Evolutionary conservation across 1,140 invertebrate genomes (phyloP), one percentile per base, ranked within the genome.

Genomic region (Trachelipus rathkii): DNA sequence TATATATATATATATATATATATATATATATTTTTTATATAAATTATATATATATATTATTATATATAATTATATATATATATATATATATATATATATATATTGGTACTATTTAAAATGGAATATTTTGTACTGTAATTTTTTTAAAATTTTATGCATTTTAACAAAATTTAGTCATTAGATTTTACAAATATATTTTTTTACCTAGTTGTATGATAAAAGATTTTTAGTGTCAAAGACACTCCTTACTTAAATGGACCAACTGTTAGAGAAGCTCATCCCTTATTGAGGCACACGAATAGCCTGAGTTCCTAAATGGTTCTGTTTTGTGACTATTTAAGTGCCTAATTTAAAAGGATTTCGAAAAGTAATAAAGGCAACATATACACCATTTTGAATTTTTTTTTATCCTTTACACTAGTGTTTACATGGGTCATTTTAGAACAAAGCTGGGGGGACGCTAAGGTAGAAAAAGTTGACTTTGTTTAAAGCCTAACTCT

Each of bases 351-450:
- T 78, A 73, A 74, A 68, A 73, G 75, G 71, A 75, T 78, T 78
- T 78, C 74, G 75, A 78, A 74, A 75, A 76, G 75, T 78, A 78
- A 78, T 78, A 78, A 78, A 78, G 77, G 77, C 77, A 78, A 75
- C 77, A 75, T 78, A 74, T 78, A 78, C 77, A 78, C 77, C 71
- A 73, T 73, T 44, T 45, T 13, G 15, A 45, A 21, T 73, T 6
- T 68, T 70, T 73, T 44, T 73, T 77, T 76, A 19, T 45, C 53
- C 6, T 33, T 33, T 33, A 33, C n/a, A n/a, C n/a, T n/a, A n/a
- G n/a, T n/a, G n/a, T 33, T 33, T 33, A 3, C 33, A 33, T 33
- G 6, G 1, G 33, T 3, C 6, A 33, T 33, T 33, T 33, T 33
- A 33, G 6, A 33, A 33, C 33, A 33, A 33, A 33, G 33, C 33